Evolutionary conservation across 2,797 vertebrate genomes (phyloP).

Genomic region (Gobionotothen gibberifrons): DNA sequence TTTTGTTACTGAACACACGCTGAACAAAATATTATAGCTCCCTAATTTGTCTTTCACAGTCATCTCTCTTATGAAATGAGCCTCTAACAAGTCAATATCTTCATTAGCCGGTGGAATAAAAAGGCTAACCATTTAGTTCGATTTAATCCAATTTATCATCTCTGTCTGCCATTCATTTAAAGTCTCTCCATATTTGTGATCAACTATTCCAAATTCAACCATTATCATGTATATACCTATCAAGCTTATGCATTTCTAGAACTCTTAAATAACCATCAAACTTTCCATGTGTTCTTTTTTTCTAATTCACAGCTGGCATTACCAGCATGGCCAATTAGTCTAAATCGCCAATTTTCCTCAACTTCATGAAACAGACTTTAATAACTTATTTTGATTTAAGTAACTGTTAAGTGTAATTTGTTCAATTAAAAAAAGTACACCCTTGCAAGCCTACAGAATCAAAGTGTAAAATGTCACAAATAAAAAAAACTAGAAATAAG

Average conservation of each 20-base stretch:
- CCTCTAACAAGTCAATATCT: background rate
- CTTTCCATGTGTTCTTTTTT: background rate
- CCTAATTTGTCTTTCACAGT: background rate
- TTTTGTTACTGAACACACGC: conserved; percentile 18
- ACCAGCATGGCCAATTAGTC: background rate
- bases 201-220: background rate
- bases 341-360: background rate
- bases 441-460: background rate
- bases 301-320: background rate
- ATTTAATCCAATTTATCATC: background rate
- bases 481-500: background rate
- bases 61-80: background rate
- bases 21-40: background rate
- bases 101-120: background rate
- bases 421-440: background rate
- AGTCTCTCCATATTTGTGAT: background rate
- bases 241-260: background rate
- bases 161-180: background rate
- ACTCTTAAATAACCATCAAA: background rate
- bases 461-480: background rate
- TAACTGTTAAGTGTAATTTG: background rate
- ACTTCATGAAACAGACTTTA: background rate
- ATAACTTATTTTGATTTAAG: background rate
- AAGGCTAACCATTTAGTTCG: background rate
- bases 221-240: background rate